Base-by-base conservation (phyloP, 2,113 vertebrate species). In the Hirundichthys speculiger region DNA sequence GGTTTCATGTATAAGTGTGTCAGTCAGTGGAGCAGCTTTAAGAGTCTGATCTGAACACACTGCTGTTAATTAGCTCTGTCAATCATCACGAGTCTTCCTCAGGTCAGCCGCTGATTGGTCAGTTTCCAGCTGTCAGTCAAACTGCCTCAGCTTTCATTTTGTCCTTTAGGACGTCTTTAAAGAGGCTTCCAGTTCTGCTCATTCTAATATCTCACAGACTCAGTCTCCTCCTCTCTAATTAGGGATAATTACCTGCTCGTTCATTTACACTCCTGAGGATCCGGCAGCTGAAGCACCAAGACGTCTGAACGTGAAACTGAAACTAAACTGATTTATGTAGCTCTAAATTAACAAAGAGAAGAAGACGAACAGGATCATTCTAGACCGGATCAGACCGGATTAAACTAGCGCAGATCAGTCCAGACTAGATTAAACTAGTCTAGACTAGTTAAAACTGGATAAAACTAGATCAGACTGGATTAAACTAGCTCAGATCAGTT, bases 41-140 rank as follows among this genome's bases (percentile, higher is more conserved):
- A 34, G 66, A 49, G 19, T 4, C 57, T 63, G 52, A 75, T 63
- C 51, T 76, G 9, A 62, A 54, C 38, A 45, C 54, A 45, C 24
- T 43, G 21, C 46, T 30, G 52, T 56, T 76, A 80, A 80, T 73
- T 80, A 76, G 39, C 25, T 50, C 56, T 64, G 73, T 64, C 78
- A 72, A 55, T 80, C 78, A 42, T 42, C 14, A 2, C 14, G 15
- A 42, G 14, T 16, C 42, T 52, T 19, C 19, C 16, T 25, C 57
- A 68, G 47, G 2, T 49, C 39, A 3, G 25, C 43, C 7, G 38
- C 3, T 70, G 65, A 79, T 66, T 75, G 55, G 65, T 64, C 49
- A 0, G 1, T 60, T 18, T 54, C 43, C 43, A 40, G 15, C 49
- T 52, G 50, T 52, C 27, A 27, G 27, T 27, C 27, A n/a, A n/a